Evolutionary conservation across 2,113 vertebrate species (phyloP), one percentile per base, ranked within the genome.

Genomic region (Rafetus swinhoei): DNA sequence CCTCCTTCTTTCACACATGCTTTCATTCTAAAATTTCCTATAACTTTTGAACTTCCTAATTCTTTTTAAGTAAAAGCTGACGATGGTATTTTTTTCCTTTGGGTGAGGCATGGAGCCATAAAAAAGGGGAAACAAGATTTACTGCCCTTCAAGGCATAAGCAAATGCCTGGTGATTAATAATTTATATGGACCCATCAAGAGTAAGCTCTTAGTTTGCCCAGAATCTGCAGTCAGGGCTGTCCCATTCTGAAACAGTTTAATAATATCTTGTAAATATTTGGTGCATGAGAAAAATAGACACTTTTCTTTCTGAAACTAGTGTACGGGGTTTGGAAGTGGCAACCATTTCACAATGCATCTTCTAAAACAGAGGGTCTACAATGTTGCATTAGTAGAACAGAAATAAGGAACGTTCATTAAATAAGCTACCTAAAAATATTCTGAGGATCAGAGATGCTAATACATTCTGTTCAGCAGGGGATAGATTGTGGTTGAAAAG

Each of bases 21-120:
- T 95, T 59, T 77, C 74, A 92, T 95, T 52, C 56, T 39, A 69
- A 39, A 35, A 72, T 25, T 81, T 97, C 93, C 85, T 96, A 95
- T 89, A 96, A 88, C 87, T 87, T 84, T 0, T 77, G 35, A 90
- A 95, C 95, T 96, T 97, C 96, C 96, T 95, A 92, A 45, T 97
- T 97, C 95, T 97, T 96, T 97, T 95, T 95, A 77, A 95, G 80
- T 29, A 96, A 94, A 95, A 85, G 93, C 94, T 97, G 95, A 95
- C 96, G 79, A 50, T 54, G 16, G 52, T 87, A 88, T 55, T 91
- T 97, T 86, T 92, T 88, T 85, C 93, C 81, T 96, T 82, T 88
- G 82, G 11, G 95, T 79, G 50, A 96, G 55, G 55, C 54, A 79
- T 81, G 6, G 92, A 84, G n/a, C 79, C 95, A 92, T 83, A 9